These are phyloP conservation scores for Nasonia longicornis DNA, from an alignment of 1,140 invertebrate species.

Conservation along the genomic window DNA sequence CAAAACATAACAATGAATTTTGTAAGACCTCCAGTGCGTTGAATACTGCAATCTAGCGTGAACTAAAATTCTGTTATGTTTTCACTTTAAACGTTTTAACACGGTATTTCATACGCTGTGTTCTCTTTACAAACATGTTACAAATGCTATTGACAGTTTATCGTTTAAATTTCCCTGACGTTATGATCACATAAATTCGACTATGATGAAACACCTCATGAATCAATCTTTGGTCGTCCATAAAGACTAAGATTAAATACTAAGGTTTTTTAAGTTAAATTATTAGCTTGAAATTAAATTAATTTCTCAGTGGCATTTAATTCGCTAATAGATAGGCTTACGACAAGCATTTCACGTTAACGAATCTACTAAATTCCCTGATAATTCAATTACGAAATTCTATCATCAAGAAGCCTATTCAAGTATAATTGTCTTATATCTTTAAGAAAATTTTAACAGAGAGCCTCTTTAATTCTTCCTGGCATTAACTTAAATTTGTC, in stretches of 20 bases:
- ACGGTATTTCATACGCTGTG: not conserved
- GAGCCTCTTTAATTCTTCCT: not conserved
- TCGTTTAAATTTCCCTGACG: not conserved
- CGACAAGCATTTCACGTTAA: not conserved
- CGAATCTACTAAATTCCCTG: not conserved
- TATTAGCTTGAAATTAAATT: not conserved
- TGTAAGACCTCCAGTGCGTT: not conserved
- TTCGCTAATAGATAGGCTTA: no score
- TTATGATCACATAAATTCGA: not conserved
- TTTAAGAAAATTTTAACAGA: not conserved
- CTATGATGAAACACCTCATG: constrained; percentile 11
- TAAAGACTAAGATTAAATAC: constrained; percentile 10
- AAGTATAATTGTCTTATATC: not conserved
- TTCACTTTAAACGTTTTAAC: not conserved
- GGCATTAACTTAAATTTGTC: not conserved
- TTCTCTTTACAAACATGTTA: not conserved
- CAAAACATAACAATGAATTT: not conserved
- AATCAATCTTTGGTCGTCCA: constrained; percentile 10
- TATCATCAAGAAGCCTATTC: not conserved
- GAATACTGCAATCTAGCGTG: not conserved
- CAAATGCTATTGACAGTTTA: not conserved
- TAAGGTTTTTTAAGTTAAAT: not conserved
- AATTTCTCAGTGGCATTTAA: not conserved
- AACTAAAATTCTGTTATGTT: constrained; percentile 4
- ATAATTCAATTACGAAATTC: no score